These are phyloP conservation scores for Rousettus leschenaultii DNA, from an alignment of 2,113 vertebrate species.

Conservation along the genomic window DNA sequence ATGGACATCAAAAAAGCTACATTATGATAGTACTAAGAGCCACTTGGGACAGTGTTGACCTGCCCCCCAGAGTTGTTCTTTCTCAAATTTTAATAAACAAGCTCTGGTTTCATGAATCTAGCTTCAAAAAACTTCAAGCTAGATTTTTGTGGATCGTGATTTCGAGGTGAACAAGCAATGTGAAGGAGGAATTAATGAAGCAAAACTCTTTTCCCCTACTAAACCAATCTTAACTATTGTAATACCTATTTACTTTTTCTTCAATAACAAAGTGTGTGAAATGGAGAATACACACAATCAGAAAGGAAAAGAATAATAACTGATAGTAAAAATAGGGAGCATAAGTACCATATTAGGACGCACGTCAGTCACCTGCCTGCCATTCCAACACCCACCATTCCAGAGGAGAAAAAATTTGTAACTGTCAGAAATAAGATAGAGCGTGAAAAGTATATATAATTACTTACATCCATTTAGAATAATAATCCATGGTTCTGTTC, in stretches of 20 bases:
- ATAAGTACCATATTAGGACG: background rate
- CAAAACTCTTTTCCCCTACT: background rate
- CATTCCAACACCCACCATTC: background rate
- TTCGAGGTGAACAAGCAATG: background rate
- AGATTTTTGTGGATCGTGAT: background rate
- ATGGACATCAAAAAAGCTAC: background rate
- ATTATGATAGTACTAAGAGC: background rate
- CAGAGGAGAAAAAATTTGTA: background rate
- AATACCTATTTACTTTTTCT: background rate
- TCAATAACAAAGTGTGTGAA: background rate
- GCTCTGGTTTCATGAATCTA: background rate
- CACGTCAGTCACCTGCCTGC: background rate
- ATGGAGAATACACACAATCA: background rate
- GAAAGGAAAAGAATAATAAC: background rate
- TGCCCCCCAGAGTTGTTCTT: background rate
- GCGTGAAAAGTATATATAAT: slow-evolving; percentile 6
- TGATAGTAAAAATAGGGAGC: background rate
- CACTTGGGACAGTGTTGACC: background rate
- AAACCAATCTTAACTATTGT: background rate
- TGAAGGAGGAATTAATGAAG: background rate
- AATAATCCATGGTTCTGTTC: slow-evolving; percentile 41
- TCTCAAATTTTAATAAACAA: slow-evolving; percentile 20
- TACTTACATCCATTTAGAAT: slow-evolving; percentile 27
- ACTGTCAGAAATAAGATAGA: slow-evolving; percentile 29
- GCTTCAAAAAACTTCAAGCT: background rate